phyloP scores from a whole-genome alignment of 1,140 invertebrate species.

The Zaprionus ghesquierei region DNA sequence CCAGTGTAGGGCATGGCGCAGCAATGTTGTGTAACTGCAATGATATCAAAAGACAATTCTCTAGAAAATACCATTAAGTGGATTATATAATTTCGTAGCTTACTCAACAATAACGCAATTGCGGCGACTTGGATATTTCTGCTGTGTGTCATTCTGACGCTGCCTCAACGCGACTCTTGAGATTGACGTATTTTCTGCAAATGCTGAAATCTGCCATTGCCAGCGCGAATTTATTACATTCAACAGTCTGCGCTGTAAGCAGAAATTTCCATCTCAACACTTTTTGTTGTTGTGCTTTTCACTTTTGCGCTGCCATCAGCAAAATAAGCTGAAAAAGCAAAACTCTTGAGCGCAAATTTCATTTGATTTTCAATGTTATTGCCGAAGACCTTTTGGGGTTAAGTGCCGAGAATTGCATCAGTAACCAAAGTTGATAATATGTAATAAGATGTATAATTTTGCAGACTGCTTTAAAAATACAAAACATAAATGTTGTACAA shows the following conservation, averaged over 20 bases:
- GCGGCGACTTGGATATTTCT: constrained; percentile 36
- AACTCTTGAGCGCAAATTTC: constrained; percentile 20
- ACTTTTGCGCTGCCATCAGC: constrained; percentile 26
- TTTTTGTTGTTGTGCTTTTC: constrained; percentile 15
- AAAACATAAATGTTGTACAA: too few species aligned
- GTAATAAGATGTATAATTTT: neutral
- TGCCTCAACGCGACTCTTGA: constrained; percentile 3
- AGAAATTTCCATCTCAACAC: constrained; percentile 54
- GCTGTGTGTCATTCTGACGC: constrained; percentile 39
- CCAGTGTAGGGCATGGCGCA: constrained; percentile 36
- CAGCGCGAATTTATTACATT: constrained; percentile 56
- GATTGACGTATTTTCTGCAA: constrained; percentile 27
- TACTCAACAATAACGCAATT: constrained; percentile 62
- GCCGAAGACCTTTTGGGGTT: constrained; percentile 17
- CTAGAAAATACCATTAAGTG: neutral
- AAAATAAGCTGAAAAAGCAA: constrained; percentile 17
- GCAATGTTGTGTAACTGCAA: constrained; percentile 39
- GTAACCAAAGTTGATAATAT: neutral
- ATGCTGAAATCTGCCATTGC: constrained; percentile 43
- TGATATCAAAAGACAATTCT: neutral
- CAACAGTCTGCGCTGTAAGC: constrained; percentile 48
- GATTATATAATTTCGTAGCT: constrained; percentile 27
- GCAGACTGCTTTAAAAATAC: too few species aligned
- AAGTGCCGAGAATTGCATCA: neutral
- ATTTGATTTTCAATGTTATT: constrained; percentile 34